Conservation (phyloP, 2,797 vertebrate species). For the Hozukius guyotensis region DNA sequence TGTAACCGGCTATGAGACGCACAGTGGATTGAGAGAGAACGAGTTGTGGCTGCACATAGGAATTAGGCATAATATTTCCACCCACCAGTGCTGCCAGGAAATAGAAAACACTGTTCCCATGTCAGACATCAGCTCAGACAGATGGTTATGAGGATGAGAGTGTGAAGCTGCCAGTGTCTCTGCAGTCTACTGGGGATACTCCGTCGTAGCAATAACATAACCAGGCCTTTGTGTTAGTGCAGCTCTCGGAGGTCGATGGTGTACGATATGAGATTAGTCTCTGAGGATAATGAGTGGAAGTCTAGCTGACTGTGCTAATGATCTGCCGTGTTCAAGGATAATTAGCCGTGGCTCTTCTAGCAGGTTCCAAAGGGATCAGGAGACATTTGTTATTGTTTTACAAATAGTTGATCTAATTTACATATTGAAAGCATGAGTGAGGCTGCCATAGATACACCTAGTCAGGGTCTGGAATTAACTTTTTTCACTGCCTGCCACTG, state of each 20-base stretch:
- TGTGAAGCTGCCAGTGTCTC: conserved; percentile 12
- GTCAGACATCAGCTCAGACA: conserved; percentile 33
- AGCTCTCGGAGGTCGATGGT: conserved; percentile 20
- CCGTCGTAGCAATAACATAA: conserved; percentile 24
- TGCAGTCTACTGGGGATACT: conserved; percentile 17
- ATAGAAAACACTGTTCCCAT: conserved; percentile 14
- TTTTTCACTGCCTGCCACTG: too few species aligned
- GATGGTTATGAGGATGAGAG: conserved; percentile 22
- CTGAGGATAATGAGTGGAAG: conserved; percentile 42
- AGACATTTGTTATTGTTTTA: conserved; percentile 49
- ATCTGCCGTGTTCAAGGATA: conserved; percentile 43
- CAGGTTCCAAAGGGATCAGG: conserved; percentile 26
- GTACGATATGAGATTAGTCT: conserved; percentile 47
- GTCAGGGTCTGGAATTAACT: too few species aligned
- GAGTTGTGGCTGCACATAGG: neutral
- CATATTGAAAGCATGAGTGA: neutral
- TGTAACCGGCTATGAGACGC: neutral
- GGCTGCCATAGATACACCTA: neutral
- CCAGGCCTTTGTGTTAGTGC: conserved; percentile 4
- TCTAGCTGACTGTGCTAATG: conserved; percentile 52
- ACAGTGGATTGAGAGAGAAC: neutral
- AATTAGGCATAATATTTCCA: conserved; percentile 17
- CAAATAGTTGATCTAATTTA: conserved; percentile 21
- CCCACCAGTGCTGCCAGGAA: neutral
- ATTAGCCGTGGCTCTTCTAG: conserved; percentile 49